Evolutionary conservation across 2,113 vertebrate genomes (phyloP).

Genomic region (Glaucidium brasilianum): DNA sequence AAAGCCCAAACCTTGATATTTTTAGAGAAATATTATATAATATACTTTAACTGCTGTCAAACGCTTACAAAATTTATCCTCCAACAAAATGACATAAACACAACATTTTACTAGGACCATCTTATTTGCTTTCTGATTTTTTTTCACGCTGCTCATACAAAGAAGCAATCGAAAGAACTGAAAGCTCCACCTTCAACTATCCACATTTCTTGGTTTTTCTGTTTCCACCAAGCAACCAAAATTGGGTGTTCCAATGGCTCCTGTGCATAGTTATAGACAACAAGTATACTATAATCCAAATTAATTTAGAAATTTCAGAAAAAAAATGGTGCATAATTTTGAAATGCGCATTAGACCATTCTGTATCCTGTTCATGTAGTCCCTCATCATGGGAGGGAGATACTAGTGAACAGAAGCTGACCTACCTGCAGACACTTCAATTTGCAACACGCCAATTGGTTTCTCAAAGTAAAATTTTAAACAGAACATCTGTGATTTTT

Average conservation of each 20-base stretch:
- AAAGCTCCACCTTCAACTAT: background rate
- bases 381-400: background rate
- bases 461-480: background rate
- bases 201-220: background rate
- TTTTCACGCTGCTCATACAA: background rate
- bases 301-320: background rate
- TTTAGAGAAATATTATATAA: slow-evolving; percentile 43
- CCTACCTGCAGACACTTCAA: background rate
- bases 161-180: background rate
- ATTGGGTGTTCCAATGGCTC: background rate
- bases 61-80: slow-evolving; percentile 30
- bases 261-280: background rate
- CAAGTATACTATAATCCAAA: background rate
- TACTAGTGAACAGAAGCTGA: background rate
- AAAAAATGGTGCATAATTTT: background rate
- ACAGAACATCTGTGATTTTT: background rate
- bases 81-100: background rate
- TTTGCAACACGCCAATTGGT: background rate
- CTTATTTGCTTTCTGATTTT: background rate
- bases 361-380: background rate
- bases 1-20: background rate
- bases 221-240: background rate
- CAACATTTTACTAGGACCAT: background rate
- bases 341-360: background rate
- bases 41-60: background rate